Base-by-base conservation (phyloP, 2,797 vertebrate species). In the Enteromius treurensis region DNA sequence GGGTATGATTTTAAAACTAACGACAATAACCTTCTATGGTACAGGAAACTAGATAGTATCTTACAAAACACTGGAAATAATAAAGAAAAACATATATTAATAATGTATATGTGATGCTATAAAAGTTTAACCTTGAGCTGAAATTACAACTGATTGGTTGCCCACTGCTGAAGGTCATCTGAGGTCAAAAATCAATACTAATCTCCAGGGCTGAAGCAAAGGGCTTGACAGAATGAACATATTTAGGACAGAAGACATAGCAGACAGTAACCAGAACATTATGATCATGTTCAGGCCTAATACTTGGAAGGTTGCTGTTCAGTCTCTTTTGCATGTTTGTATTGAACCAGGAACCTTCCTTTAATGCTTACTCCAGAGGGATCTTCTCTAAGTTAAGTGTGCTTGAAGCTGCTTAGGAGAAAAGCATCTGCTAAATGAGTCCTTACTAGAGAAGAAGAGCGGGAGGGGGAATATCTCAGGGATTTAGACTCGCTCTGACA, bases 401-500 rank as follows among this genome's bases (percentile, higher is more conserved):
- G 45, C 23, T 32, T 51, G 70, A 73, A 73, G 47, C 6, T 47
- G 3, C 68, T 70, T 71, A 32, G 15, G 26, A 29, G 69, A 73
- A 51, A 58, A 55, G 51, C 26, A 23, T 37, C 23, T 68, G 58
- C 40, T 53, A 77, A 64, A 77, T 7, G 75, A 77, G 60, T 64
- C 13, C 23, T 32, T 10, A 69, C 11, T 13, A 51, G 49, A 47
- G 49, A 58, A 47, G 73, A 32, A 37, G 14, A 21, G 77, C 19
- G 19, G 40, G 42, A 17, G 55, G 53, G 34, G 47, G 21, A 81
- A 67, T 40, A 75, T 40, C 17, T 53, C n/a, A 13, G 58, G 75
- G 84, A 79, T 83, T 82, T 26, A 67, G 55, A 58, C 21, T 58
- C 51, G 83, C 68, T 40, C 75, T 77, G 70, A 73, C 58, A 75